Percentiles rank a stretch among this genome's conserved stretches.
Evolutionary conservation across 2,113 vertebrate species (phyloP).

Genomic region (Onychorhynchus coronatus): DNA sequence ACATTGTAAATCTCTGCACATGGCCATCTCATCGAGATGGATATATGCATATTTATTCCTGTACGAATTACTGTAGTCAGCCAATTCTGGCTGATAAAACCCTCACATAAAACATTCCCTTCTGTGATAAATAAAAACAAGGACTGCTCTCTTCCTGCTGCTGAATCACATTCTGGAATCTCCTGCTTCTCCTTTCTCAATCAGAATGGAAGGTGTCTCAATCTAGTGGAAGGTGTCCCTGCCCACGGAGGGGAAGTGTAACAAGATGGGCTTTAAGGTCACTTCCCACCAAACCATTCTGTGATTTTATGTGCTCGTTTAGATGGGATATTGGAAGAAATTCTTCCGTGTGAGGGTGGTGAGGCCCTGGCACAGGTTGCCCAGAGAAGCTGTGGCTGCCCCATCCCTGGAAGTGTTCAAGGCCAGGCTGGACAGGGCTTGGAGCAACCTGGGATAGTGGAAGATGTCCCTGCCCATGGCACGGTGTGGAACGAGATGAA

Average conservation of each 20-base stretch:
- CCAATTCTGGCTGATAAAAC: slow-evolving; percentile 37
- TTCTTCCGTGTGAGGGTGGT: too few species aligned
- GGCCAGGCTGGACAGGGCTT: too few species aligned
- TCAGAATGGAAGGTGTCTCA: neutral
- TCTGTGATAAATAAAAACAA: slow-evolving; percentile 58
- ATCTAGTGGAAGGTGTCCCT: neutral
- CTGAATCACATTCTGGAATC: slow-evolving; percentile 20
- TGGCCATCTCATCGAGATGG: slow-evolving; percentile 32
- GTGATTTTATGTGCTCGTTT: neutral
- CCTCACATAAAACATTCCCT: slow-evolving; percentile 34
- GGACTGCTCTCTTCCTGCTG: slow-evolving; percentile 57
- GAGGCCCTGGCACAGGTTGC: too few species aligned
- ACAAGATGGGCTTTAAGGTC: neutral
- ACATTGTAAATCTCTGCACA: neutral
- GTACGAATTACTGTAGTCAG: neutral
- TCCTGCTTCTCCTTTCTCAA: neutral
- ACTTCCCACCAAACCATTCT: neutral
- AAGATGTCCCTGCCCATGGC: neutral
- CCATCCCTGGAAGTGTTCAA: neutral
- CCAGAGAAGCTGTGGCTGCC: too few species aligned
- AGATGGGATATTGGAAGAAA: too few species aligned
- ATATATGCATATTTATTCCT: slow-evolving; percentile 49
- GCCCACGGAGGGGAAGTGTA: neutral
- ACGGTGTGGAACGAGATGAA: neutral
- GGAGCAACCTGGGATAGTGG: neutral